These are phyloP conservation scores for Teleiodes luculella DNA, from an alignment of 2,888 invertebrate genomes.

Conservation along the genomic window DNA sequence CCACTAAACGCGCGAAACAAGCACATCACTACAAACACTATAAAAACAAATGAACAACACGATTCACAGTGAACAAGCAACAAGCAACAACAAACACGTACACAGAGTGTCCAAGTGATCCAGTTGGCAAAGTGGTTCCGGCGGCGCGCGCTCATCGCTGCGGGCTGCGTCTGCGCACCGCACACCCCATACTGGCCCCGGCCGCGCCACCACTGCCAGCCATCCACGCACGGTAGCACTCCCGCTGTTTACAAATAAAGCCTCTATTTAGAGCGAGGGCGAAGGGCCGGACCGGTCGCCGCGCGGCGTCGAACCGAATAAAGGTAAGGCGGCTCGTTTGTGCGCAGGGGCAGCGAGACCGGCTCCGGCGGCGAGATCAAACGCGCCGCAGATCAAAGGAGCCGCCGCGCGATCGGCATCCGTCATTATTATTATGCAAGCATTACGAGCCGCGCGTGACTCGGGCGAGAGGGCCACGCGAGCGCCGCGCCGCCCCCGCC, in stretches of 20 bases:
- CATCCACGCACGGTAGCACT: slow-evolving; percentile 60
- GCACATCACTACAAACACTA: background rate
- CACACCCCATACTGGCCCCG: slow-evolving; percentile 67
- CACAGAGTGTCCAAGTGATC: slow-evolving; percentile 67
- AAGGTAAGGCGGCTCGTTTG: slow-evolving; percentile 76
- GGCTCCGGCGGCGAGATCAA: slow-evolving; percentile 75
- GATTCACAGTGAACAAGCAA: slow-evolving; percentile 31
- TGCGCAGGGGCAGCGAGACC: slow-evolving; percentile 72
- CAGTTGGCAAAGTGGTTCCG: slow-evolving; percentile 33
- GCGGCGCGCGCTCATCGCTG: slow-evolving; percentile 30
- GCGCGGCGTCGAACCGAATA: slow-evolving; percentile 75
- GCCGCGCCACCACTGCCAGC: slow-evolving; percentile 30
- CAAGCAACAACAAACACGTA: slow-evolving; percentile 61
- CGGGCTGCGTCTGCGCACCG: slow-evolving; percentile 40
- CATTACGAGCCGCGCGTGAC: slow-evolving; percentile 78
- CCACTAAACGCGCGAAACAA: background rate
- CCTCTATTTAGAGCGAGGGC: slow-evolving; percentile 75
- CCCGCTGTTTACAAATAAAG: slow-evolving; percentile 76
- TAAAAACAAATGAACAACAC: slow-evolving; percentile 12
- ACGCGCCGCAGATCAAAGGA: slow-evolving; percentile 74
- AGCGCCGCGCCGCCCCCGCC: slow-evolving; percentile 39
- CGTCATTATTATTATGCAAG: slow-evolving; percentile 80
- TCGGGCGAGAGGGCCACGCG: slow-evolving; percentile 76
- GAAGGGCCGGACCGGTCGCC: slow-evolving; percentile 66
- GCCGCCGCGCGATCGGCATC: slow-evolving; percentile 79